Base-by-base conservation (phyloP, 2,113 vertebrate species). In the Mus spicilegus region DNA sequence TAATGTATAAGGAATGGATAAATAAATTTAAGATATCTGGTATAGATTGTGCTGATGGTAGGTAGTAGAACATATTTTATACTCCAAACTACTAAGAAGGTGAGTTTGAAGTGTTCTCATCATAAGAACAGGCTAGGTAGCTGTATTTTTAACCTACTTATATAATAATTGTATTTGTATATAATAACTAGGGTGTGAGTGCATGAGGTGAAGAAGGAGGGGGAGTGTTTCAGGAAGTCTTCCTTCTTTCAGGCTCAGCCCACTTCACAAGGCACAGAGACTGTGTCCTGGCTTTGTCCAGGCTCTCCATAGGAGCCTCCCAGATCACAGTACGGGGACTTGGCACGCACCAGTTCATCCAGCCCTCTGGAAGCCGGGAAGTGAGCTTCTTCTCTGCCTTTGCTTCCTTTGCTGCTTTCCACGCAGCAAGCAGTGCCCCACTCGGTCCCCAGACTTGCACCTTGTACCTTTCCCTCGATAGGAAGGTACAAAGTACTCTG, bases 321-420 rank as follows among this genome's bases (percentile, higher is more conserved):
- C n/a, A 1, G 1, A 19, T 49, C 84, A 49, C 24, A 36, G 58
- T 36, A 9, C 0, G 11, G 17, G 12, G 19, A 30, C n/a, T 73
- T 28, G n/a, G 76, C 36, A 1, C 0, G n/a, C 3, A 0, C 69
- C 5, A 46, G 4, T 63, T 51, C 51, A 19, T 8, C 4, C 0
- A 13, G 56, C 46, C 78, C 93, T 24, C 73, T 2, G 65, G 42
- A 69, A 81, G 78, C 89, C 39, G 16, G 70, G 63, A 77, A 46
- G 7, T 65, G 7, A 13, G 28, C 11, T 42, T 75, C 89, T n/a
- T 61, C 65, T 30, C 7, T 5, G 46, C 19, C 90, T 96, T 93
- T 2, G 0, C 7, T 5, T 39, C 19, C 90, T 96, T 93, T 2
- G 0, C 42, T 67, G 72, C 39, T 56, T 81, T 51, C 78, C 22